These are phyloP conservation scores for Pampus argenteus DNA, from an alignment of 2,797 vertebrate species.

Conservation along the genomic window DNA sequence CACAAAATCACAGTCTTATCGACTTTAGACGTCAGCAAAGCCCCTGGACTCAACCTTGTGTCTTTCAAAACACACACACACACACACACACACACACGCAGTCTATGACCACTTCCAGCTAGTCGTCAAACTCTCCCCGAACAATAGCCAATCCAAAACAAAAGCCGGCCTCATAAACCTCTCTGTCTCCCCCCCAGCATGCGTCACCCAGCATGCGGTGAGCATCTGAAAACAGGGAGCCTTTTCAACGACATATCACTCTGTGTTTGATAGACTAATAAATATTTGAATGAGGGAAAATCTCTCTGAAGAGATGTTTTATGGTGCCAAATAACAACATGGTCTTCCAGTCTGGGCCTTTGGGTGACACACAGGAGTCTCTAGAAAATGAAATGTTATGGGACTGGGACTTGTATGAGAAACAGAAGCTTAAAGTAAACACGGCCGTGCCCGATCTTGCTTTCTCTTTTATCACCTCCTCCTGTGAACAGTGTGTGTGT, in stretches of 20 bases:
- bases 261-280: conserved; percentile 73
- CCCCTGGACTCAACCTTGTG: conserved; percentile 27
- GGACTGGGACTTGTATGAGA: conserved; percentile 68
- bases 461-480: conserved; percentile 54
- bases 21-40: conserved; percentile 41
- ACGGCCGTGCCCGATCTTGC: conserved; percentile 39
- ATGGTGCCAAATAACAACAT: conserved; percentile 70
- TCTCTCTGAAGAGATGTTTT: conserved; percentile 71
- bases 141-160: conserved; percentile 54
- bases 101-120: conserved; percentile 71
- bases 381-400: conserved; percentile 65
- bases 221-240: conserved; percentile 52
- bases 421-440: conserved; percentile 68
- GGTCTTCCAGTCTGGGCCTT: conserved; percentile 45
- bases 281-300: conserved; percentile 71
- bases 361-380: conserved; percentile 33
- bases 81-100: conserved; percentile 46
- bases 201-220: conserved; percentile 26
- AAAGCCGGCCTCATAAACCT: conserved; percentile 19
- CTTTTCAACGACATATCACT: conserved; percentile 49
- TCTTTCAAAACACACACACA: conserved; percentile 44
- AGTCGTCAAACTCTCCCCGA: conserved; percentile 42
- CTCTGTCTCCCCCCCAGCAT: background rate
- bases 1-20: conserved; percentile 12
- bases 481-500: conserved; percentile 16